phyloP scores from a whole-genome alignment of 2,797 vertebrate species.

The Pseudomugil tenellus region DNA sequence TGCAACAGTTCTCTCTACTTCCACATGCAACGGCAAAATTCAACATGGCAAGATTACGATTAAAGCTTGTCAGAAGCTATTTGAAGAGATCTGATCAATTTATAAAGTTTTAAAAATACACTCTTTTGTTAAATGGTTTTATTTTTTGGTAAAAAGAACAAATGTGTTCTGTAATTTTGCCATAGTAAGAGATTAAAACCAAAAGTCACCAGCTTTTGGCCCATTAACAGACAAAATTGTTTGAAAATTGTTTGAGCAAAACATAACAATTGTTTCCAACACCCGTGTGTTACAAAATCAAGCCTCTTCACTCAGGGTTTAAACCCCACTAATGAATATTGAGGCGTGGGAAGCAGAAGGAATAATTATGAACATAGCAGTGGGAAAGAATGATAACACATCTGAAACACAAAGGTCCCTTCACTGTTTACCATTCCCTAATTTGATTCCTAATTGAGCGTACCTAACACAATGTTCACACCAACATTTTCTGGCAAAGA shows the following conservation, averaged over 20 bases:
- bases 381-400: slow-evolving; percentile 58
- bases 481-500: slow-evolving; percentile 61
- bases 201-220: no score
- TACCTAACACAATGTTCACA: slow-evolving; percentile 65
- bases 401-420: slow-evolving; percentile 66
- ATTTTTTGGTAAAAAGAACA: no score
- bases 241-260: slow-evolving; percentile 17
- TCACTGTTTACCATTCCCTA: slow-evolving; percentile 61
- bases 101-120: background rate
- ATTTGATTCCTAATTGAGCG: slow-evolving; percentile 74
- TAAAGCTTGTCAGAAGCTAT: background rate
- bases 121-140: no score
- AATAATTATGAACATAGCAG: slow-evolving; percentile 63
- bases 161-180: no score
- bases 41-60: background rate
- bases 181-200: no score
- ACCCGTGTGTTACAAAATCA: slow-evolving; percentile 40
- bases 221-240: slow-evolving; percentile 26
- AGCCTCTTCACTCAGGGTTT: slow-evolving; percentile 37
- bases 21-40: background rate
- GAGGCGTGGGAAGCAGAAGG: slow-evolving; percentile 47
- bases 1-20: slow-evolving; percentile 2
- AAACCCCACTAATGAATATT: slow-evolving; percentile 53
- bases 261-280: slow-evolving; percentile 35
- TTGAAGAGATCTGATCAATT: background rate